Percentiles rank a stretch among this genome's conserved stretches.
Evolutionary conservation across 2,113 vertebrate species (phyloP).

Genomic region (Myrmophylax atrothorax): DNA sequence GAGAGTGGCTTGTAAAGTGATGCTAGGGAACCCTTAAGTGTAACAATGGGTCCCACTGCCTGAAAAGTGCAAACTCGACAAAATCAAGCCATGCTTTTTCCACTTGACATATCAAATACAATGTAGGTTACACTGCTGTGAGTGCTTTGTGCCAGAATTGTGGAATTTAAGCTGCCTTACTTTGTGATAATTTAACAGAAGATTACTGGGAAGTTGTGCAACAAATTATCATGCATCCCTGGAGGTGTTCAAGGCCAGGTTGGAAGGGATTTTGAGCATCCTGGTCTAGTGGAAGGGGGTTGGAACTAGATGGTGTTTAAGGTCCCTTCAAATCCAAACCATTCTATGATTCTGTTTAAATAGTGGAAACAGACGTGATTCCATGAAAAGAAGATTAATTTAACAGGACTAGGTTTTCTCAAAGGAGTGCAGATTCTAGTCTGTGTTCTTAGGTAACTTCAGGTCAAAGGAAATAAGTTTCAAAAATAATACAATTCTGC

Average conservation of each 20-base stretch:
- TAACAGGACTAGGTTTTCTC: constrained; percentile 21
- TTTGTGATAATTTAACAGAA: not conserved
- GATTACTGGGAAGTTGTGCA: not conserved
- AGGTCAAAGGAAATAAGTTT: constrained; percentile 77
- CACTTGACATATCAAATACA: constrained; percentile 32
- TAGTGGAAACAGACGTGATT: not conserved
- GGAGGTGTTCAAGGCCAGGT: not conserved
- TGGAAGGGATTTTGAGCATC: not conserved
- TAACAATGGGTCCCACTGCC: not conserved
- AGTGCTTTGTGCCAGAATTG: not conserved
- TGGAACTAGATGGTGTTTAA: not conserved
- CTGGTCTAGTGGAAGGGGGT: not conserved
- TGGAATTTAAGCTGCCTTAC: not conserved
- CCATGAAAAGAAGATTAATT: constrained; percentile 21
- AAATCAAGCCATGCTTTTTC: not conserved
- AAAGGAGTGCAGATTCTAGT: constrained; percentile 52
- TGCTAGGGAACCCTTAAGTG: not conserved
- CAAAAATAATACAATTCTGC: constrained; percentile 80
- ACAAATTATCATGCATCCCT: not conserved
- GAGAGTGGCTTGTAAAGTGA: not conserved
- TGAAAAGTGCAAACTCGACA: not conserved
- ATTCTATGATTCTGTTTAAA: not conserved
- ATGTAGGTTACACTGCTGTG: not conserved
- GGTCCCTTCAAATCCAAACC: not conserved
- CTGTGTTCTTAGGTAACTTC: constrained; percentile 73